phyloP scores from a whole-genome alignment of 2,797 vertebrate species.

The Brachymystax lenok region DNA sequence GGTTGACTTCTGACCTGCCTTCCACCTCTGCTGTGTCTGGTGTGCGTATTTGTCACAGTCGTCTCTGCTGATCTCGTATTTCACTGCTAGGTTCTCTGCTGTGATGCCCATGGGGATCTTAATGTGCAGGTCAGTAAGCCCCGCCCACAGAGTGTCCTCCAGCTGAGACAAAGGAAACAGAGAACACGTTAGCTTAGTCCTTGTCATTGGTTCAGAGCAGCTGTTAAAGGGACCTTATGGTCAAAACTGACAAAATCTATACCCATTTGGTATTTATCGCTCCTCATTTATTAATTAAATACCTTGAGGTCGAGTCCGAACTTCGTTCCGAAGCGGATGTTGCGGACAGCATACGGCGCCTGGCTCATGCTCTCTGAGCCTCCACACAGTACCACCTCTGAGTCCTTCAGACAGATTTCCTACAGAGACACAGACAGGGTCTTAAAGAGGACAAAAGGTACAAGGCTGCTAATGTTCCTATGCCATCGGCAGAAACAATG shows the following conservation, averaged over 20 bases:
- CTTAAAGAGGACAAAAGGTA: neutral
- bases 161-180: conserved; percentile 70
- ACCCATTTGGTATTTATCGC: neutral
- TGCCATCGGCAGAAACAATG: neutral
- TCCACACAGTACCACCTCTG: conserved; percentile 91
- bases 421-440: conserved; percentile 53
- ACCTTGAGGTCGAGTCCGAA: conserved; percentile 88
- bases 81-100: conserved; percentile 92
- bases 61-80: conserved; percentile 86
- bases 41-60: conserved; percentile 87
- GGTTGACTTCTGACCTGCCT: conserved; percentile 80
- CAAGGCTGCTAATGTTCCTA: neutral
- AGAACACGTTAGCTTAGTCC: neutral
- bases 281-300: neutral
- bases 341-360: conserved; percentile 85
- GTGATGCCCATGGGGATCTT: conserved; percentile 91
- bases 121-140: conserved; percentile 85
- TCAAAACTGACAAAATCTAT: neutral
- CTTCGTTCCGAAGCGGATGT: conserved; percentile 90
- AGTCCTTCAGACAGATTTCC: conserved; percentile 91
- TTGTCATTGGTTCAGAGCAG: neutral
- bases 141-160: conserved; percentile 90
- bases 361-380: conserved; percentile 97
- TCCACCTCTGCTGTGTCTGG: conserved; percentile 92
- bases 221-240: neutral